A percentile compares a stretch with the other conserved stretches of the same genome.
Evolutionary conservation across 2,113 vertebrate species (phyloP).

Genomic region (Probosciger aterrimus): DNA sequence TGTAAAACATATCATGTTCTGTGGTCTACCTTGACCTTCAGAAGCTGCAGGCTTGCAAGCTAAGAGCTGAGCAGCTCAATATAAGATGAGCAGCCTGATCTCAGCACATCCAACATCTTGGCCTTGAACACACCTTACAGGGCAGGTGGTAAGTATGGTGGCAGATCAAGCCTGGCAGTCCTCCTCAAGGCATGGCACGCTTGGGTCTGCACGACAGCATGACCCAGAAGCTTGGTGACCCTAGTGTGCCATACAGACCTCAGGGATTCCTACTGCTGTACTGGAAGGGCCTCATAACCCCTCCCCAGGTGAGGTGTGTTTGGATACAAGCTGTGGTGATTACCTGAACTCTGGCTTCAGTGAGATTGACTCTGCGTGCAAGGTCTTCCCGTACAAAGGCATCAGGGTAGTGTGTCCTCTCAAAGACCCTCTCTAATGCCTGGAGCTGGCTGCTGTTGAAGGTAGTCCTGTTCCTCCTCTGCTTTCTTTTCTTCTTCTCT

Average conservation of each 20-base stretch:
- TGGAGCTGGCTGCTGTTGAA: slow-evolving; percentile 99
- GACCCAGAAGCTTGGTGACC: not conserved
- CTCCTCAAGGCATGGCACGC: accelerated
- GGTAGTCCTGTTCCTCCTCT: slow-evolving; percentile 93
- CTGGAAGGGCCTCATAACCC: not conserved
- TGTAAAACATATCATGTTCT: not conserved
- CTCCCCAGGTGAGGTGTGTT: not conserved
- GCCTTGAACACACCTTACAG: not conserved
- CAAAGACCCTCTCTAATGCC: slow-evolving; percentile 95
- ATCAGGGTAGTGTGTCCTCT: slow-evolving; percentile 96
- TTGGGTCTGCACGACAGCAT: not conserved
- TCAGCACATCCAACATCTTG: not conserved
- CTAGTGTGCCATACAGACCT: not conserved
- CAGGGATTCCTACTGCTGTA: not conserved
- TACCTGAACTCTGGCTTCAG: slow-evolving; percentile 96
- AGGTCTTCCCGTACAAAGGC: slow-evolving; percentile 97
- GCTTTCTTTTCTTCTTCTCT: slow-evolving; percentile 97
- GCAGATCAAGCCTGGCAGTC: not conserved
- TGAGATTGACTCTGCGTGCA: slow-evolving; percentile 95
- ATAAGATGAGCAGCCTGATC: not conserved
- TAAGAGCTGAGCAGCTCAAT: not conserved
- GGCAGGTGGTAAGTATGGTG: not conserved
- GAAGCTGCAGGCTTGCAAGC: not conserved
- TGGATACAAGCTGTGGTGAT: not conserved
- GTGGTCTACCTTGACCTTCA: not conserved